phyloP scores from a whole-genome alignment of 2,888 invertebrate genomes.

The Monoplex corrugatus region DNA sequence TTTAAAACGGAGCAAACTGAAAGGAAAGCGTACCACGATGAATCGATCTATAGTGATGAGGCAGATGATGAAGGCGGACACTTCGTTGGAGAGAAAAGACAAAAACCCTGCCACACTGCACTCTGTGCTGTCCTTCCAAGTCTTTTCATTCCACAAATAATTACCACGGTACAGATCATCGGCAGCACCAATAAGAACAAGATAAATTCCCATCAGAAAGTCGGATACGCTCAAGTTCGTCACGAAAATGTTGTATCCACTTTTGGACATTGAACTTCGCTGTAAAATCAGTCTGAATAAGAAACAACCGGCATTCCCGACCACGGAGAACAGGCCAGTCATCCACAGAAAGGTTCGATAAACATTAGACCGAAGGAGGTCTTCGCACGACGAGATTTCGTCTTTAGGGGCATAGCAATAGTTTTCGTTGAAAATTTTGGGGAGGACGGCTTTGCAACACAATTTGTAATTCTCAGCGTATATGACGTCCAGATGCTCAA shows the following conservation, averaged over 20 bases:
- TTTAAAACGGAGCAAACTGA: background rate
- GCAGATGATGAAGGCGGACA: background rate
- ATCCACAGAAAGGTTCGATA: background rate
- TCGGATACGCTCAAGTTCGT: too few species aligned
- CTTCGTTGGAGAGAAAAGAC: too few species aligned
- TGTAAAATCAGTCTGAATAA: too few species aligned
- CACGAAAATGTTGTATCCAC: too few species aligned
- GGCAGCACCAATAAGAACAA: too few species aligned
- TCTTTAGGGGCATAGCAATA: background rate
- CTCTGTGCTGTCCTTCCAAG: too few species aligned
- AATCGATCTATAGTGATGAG: conserved; percentile 20
- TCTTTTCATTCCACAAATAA: too few species aligned
- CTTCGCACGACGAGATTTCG: conserved; percentile 6
- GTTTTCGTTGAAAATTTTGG: background rate
- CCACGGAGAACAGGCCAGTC: background rate
- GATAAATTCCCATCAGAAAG: too few species aligned
- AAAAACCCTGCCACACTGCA: too few species aligned
- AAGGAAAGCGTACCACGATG: background rate
- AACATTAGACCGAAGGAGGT: background rate
- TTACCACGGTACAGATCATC: too few species aligned
- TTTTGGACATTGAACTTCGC: too few species aligned
- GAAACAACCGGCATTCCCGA: background rate
- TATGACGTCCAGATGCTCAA: background rate
- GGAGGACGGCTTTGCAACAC: background rate
- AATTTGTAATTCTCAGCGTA: background rate